Evolutionary conservation across 2,888 invertebrate genomes (phyloP), one percentile per base, ranked within the genome.

Genomic region (Morpho achilles): DNA sequence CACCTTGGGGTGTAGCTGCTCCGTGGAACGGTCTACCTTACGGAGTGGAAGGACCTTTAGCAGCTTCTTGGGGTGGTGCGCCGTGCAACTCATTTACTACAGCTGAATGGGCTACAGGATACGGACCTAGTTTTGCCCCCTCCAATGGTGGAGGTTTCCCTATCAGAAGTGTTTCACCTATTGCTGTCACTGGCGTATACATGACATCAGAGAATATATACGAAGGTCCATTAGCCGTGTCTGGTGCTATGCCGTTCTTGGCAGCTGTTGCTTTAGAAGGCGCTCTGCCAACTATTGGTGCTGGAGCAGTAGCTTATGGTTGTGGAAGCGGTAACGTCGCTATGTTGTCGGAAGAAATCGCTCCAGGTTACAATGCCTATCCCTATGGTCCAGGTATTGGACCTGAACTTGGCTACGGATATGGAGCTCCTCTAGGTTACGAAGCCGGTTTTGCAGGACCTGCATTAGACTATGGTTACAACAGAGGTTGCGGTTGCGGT

Each of bases 191-290:
- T 8, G 77, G 77, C 0, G 60, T 82, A 1, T 60, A 69, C 3
- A 68, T 80, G 1, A 60, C 69, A 0, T 76, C 79, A 6, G 80
- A 81, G 41, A 75, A 76, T 44, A 58, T 67, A 0, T 69, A 66
- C 50, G 74, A 77, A 53, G 81, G 81, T 1, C 58, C 69, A 0
- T 42, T 80, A 0, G 58, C 67, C 2, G 72, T 78, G 0, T 57
- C 61, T 45, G 80, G 80, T 1, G 57, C 73, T 32, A 52, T 80
- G 44, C 82, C 81, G 2, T 68, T 70, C 71, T 47, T 80, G 4
- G 75, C 75, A 3, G 73, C 79, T 3, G 78, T 77, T 0, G 71
- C 72, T 10, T 65, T 78, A 8, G 77, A 77, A 54, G 77, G 76
- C 7, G 63, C 66, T 4, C 45, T 80, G 7, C 75, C 77, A 0